A percentile compares a stretch with the other conserved stretches of the same genome.
These are phyloP conservation scores for Ploceus nigricollis DNA, from an alignment of 2,113 vertebrate genomes.

Conservation along the genomic window DNA sequence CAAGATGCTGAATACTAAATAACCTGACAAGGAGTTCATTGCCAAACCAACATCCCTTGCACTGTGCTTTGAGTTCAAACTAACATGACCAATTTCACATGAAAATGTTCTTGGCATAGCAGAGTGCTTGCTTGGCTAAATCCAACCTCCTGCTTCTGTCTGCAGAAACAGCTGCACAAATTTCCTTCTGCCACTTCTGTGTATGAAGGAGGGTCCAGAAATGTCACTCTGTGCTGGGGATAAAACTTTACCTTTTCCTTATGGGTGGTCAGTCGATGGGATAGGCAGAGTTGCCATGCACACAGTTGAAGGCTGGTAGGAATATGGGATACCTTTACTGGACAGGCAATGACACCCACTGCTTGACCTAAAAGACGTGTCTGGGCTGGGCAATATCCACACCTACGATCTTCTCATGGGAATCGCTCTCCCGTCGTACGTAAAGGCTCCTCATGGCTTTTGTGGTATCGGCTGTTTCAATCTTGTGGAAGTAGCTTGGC, in stretches of 20 bases:
- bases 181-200: background rate
- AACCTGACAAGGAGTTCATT: background rate
- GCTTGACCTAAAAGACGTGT: slow-evolving; percentile 8
- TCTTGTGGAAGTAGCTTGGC: background rate
- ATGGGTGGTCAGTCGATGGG: background rate
- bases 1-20: background rate
- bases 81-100: background rate
- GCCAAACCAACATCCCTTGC: background rate
- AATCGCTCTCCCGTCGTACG: background rate
- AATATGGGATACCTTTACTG: background rate
- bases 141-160: background rate
- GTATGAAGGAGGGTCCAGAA: background rate
- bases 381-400: background rate
- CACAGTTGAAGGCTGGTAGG: background rate
- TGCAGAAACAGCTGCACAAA: background rate
- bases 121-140: background rate
- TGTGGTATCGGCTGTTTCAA: background rate
- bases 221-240: background rate
- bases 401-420: slow-evolving; percentile 30
- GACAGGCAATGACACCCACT: background rate
- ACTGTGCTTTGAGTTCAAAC: background rate
- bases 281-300: background rate
- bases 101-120: background rate
- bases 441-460: background rate
- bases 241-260: background rate